phyloP scores from a whole-genome alignment of 2,888 invertebrate genomes.

The Laothoe populi region DNA sequence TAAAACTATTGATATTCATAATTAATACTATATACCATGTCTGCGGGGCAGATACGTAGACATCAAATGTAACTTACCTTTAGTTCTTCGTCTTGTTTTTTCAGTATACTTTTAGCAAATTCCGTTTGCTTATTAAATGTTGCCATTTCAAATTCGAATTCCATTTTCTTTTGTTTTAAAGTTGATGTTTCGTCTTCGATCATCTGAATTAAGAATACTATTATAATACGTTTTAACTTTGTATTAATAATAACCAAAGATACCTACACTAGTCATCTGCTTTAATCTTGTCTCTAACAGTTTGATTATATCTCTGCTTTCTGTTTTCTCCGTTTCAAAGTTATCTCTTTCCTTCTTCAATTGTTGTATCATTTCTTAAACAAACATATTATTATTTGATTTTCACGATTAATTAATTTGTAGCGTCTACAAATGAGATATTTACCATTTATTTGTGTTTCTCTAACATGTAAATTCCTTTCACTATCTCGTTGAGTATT shows the following conservation, averaged over 20 bases:
- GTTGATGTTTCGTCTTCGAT: conserved; percentile 73
- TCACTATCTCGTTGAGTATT: conserved; percentile 74
- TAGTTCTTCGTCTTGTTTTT: conserved; percentile 85
- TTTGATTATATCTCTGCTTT: conserved; percentile 80
- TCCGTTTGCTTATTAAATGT: conserved; percentile 86
- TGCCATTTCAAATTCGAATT: conserved; percentile 85
- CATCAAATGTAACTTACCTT: conserved; percentile 64
- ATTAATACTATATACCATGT: neutral
- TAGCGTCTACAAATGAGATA: neutral
- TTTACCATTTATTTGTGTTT: conserved; percentile 82
- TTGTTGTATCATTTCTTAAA: conserved; percentile 82
- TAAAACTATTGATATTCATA: neutral
- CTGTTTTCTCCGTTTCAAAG: conserved; percentile 83
- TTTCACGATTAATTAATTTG: neutral
- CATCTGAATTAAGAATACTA: conserved; percentile 50
- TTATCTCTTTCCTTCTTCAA: conserved; percentile 83
- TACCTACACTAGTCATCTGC: conserved; percentile 82
- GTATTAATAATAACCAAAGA: conserved; percentile 29
- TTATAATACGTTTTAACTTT: neutral
- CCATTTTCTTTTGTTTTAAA: conserved; percentile 85
- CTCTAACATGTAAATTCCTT: conserved; percentile 78
- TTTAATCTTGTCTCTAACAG: conserved; percentile 84
- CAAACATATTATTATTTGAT: conserved; percentile 22
- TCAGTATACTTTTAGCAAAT: conserved; percentile 82
- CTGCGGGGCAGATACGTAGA: neutral